Base-by-base conservation (phyloP, 2,113 vertebrate species). In the Anolis sagrei region DNA sequence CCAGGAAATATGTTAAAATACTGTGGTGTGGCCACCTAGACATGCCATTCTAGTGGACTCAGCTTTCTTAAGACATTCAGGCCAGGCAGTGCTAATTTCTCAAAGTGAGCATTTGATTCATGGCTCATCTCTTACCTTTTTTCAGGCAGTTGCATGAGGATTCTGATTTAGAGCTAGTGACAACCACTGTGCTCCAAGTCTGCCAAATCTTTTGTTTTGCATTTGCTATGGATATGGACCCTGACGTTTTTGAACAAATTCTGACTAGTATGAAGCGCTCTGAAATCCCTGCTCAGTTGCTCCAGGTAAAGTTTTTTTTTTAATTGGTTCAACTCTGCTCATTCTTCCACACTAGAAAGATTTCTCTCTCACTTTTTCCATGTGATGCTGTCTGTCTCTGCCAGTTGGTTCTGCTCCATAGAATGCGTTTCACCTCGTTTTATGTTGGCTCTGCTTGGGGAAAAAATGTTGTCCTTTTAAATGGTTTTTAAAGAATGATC, bases 121-220 rank as follows among this genome's bases (percentile, higher is more conserved):
- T 62, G 34, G 51, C 34, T 62, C 25, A 44, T 87, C 19, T 21
- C 58, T 11, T 51, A 34, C 66, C 6, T 69, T 18, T 81, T 87
- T 82, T 39, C 85, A 97, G 96, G 72, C 94, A 94, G 90, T 51
- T 88, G 86, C 1, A 91, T 90, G 83, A 93, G 13, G 25, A 88
- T 25, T 88, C 89, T 5, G 89, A 94, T 23, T 62, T 91, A 21
- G 90, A 95, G 51, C 91, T 96, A 83, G 90, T 97, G 58, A 90
- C 94, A 8, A 70, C 90, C 11, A 80, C 96, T 81, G 95, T 96
- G 23, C 93, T 92, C 54, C 95, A 93, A 16, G 90, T 94, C 75
- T 96, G 95, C 88, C 96, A 96, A 86, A 93, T 97, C 25, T 90
- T 97, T 49, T 97, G 95, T 85, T 95, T 97, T 81, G 96, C 97